A percentile compares a stretch with the other conserved stretches of the same genome.
Evolutionary conservation across 2,888 invertebrate genomes (phyloP).

Genomic region (Ormyrus thymus): DNA sequence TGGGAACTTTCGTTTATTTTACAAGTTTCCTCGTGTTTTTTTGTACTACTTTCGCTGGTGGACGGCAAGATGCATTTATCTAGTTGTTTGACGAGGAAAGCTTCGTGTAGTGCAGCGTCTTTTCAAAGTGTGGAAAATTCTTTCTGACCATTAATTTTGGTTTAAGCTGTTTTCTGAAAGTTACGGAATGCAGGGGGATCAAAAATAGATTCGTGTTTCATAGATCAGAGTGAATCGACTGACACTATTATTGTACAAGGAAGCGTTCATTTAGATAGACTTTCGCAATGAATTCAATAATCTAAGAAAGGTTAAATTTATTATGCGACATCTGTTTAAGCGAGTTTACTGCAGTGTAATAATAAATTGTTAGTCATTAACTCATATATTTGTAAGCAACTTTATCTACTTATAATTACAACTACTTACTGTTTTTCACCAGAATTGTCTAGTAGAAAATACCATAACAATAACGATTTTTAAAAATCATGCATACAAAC

Average conservation of each 20-base stretch:
- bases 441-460: no score
- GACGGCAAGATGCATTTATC: neutral
- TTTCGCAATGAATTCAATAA: neutral
- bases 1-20: slow-evolving; percentile 31
- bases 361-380: no score
- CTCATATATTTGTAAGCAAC: no score
- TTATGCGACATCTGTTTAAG: no score
- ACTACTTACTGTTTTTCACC: no score
- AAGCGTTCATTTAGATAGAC: neutral
- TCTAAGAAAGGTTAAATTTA: no score
- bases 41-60: neutral
- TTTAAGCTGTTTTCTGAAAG: neutral
- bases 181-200: neutral
- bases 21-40: slow-evolving; percentile 7
- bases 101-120: neutral
- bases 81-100: neutral
- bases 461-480: no score
- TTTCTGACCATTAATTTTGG: slow-evolving; percentile 4
- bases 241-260: slow-evolving; percentile 1
- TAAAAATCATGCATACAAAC: no score
- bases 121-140: neutral
- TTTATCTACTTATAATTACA: no score
- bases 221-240: slow-evolving; percentile 4
- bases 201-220: slow-evolving; percentile 25
- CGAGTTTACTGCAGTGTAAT: no score